These are phyloP conservation scores for Schlechtendalia chinensis DNA, from an alignment of 1,140 invertebrate genomes.

Conservation along the genomic window DNA sequence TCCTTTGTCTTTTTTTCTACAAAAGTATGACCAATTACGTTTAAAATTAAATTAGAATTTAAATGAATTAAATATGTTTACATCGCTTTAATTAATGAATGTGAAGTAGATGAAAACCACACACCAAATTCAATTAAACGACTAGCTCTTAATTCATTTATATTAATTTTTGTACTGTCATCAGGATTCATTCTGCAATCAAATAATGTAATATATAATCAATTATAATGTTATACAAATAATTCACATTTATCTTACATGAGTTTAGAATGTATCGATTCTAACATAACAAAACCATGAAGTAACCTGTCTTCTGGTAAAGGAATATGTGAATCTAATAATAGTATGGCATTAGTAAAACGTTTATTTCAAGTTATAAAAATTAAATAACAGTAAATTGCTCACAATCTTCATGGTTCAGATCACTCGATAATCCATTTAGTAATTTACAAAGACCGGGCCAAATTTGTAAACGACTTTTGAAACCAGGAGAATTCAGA, in stretches of 20 bases:
- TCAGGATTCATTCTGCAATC: slow-evolving; percentile 10
- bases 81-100: slow-evolving; percentile 57
- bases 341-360: slow-evolving; percentile 54
- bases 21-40: background rate
- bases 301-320: slow-evolving; percentile 77
- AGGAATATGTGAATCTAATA: slow-evolving; percentile 66
- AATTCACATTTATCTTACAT: slow-evolving; percentile 55
- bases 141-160: slow-evolving; percentile 53
- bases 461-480: slow-evolving; percentile 72
- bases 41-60: slow-evolving; percentile 15
- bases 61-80: slow-evolving; percentile 30
- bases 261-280: slow-evolving; percentile 62
- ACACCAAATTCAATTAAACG: slow-evolving; percentile 60
- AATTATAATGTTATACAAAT: background rate
- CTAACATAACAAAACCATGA: slow-evolving; percentile 74
- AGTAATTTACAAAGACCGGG: slow-evolving; percentile 72
- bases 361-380: background rate
- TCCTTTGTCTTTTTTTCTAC: slow-evolving; percentile 19
- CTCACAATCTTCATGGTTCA: slow-evolving; percentile 49
- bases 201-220: slow-evolving; percentile 17
- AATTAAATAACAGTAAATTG: slow-evolving; percentile 24
- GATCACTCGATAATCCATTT: slow-evolving; percentile 63
- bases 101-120: slow-evolving; percentile 58
- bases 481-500: slow-evolving; percentile 63
- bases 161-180: slow-evolving; percentile 30